Percentiles rank a stretch among this genome's conserved stretches.
Conservation (phyloP, 2,797 vertebrate genomes). For the Potorous gilbertii region DNA sequence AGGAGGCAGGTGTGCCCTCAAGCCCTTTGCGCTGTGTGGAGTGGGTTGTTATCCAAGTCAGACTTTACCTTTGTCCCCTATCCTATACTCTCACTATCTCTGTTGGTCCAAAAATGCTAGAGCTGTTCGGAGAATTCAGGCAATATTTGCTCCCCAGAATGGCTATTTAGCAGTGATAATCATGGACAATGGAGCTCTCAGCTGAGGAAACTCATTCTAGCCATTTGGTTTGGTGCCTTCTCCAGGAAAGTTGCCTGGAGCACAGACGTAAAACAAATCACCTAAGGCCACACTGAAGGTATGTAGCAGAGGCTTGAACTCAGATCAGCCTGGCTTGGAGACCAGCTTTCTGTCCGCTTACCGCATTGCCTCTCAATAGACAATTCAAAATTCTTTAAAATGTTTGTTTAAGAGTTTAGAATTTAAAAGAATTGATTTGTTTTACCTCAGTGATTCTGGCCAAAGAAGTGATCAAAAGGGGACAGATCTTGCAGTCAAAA, state of each 20-base stretch:
- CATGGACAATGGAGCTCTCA: neutral
- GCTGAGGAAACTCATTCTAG: neutral
- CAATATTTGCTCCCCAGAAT: neutral
- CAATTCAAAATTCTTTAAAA: neutral
- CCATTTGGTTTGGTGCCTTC: neutral
- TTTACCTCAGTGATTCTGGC: neutral
- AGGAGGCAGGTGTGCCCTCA: slow-evolving; percentile 37
- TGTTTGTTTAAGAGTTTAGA: neutral
- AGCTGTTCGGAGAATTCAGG: neutral
- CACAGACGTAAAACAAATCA: neutral
- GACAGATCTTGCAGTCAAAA: neutral
- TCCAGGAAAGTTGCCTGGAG: neutral
- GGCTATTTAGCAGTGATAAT: neutral
- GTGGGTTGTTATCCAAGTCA: neutral
- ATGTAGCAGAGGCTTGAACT: neutral
- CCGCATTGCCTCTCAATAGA: neutral
- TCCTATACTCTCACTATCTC: neutral
- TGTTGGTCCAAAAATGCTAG: neutral
- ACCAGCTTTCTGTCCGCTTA: neutral
- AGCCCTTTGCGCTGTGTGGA: neutral
- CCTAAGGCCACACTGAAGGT: neutral
- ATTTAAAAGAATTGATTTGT: neutral
- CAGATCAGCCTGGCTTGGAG: neutral
- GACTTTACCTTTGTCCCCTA: neutral
- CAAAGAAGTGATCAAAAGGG: neutral